A percentile compares a stretch with the other conserved stretches of the same genome.
Conservation (phyloP, 2,797 vertebrate genomes). For the Allobates femoralis region DNA sequence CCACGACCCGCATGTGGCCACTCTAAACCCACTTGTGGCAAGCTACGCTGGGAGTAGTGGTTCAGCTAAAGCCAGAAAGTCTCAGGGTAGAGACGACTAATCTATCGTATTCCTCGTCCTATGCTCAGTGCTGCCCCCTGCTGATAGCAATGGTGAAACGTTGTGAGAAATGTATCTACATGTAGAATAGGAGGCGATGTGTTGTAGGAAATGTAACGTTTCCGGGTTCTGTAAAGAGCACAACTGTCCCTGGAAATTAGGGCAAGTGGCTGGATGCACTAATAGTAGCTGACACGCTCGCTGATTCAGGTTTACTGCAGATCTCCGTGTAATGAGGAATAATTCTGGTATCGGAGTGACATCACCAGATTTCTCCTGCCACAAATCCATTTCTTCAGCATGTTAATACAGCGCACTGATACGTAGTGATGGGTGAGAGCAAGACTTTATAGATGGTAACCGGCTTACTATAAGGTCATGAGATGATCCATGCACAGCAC, state of each 20-base stretch:
- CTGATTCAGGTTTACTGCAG: not conserved
- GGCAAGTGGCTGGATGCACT: not conserved
- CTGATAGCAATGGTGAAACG: too few species aligned
- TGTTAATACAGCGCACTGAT: not conserved
- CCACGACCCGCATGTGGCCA: too few species aligned
- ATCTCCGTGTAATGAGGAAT: not conserved
- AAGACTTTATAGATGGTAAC: too few species aligned
- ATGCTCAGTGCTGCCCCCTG: too few species aligned
- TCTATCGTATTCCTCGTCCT: too few species aligned
- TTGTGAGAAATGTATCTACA: not conserved
- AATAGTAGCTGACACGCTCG: not conserved
- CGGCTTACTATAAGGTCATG: too few species aligned
- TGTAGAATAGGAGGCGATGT: not conserved
- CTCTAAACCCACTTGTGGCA: too few species aligned
- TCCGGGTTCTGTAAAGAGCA: not conserved
- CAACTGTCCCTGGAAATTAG: not conserved
- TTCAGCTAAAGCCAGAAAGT: too few species aligned
- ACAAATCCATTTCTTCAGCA: not conserved
- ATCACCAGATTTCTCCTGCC: slow-evolving; percentile 1
- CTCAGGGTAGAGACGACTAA: too few species aligned
- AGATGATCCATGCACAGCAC: too few species aligned
- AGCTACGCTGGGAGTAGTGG: too few species aligned
- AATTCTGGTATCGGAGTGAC: not conserved
- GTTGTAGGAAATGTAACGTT: not conserved
- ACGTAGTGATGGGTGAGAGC: not conserved